These are phyloP conservation scores for Acipenser transmontanus DNA, from an alignment of 2,797 vertebrate species.

Conservation along the genomic window DNA sequence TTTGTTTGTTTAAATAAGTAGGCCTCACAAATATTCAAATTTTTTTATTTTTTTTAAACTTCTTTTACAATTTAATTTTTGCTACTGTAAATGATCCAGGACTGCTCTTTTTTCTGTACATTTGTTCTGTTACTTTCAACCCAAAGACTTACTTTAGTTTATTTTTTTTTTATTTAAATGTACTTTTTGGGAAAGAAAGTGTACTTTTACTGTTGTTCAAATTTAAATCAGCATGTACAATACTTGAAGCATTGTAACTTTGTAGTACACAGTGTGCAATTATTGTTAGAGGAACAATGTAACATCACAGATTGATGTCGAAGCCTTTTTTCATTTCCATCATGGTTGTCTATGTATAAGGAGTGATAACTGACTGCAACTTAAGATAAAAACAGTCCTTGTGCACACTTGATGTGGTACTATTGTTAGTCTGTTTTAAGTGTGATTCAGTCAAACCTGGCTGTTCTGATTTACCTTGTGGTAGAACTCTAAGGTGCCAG, in stretches of 20 bases:
- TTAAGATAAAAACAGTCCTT: neutral
- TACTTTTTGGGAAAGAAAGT: conserved; percentile 50
- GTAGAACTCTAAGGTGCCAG: neutral
- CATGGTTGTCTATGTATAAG: neutral
- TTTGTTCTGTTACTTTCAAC: conserved; percentile 62
- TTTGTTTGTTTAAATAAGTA: too few species aligned
- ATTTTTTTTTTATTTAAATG: conserved; percentile 45
- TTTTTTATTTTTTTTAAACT: too few species aligned
- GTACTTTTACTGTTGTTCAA: conserved; percentile 42
- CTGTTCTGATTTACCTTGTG: neutral
- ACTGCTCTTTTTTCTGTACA: conserved; percentile 7
- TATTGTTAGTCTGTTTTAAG: neutral
- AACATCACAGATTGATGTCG: conserved; percentile 28
- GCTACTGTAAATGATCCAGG: conserved; percentile 43
- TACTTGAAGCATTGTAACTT: conserved; percentile 53
- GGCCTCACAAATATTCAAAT: too few species aligned
- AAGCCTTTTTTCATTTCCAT: conserved; percentile 22
- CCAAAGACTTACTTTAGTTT: conserved; percentile 69
- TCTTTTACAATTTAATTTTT: neutral
- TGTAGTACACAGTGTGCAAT: conserved; percentile 56
- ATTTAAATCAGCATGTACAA: conserved; percentile 18
- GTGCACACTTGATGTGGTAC: neutral
- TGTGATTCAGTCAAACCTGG: neutral
- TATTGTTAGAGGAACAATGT: conserved; percentile 28
- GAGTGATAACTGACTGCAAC: neutral